Evolutionary conservation across 2,888 invertebrate genomes (phyloP).

Genomic region (Xanthorhoe spadicearia): DNA sequence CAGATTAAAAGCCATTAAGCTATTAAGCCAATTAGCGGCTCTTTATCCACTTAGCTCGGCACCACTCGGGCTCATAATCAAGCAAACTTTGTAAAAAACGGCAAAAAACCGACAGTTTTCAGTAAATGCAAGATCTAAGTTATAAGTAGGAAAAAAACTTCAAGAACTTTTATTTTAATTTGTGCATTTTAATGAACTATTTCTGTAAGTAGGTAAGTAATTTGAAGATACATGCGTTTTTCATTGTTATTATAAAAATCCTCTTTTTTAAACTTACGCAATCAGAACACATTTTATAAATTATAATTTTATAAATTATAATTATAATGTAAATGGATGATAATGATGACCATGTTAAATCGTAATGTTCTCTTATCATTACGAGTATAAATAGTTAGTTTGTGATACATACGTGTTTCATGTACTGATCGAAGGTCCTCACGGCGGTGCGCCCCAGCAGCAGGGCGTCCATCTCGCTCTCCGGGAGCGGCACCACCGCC

Average conservation of each 20-base stretch:
- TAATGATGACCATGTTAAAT: no score
- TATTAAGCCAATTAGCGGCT: constrained; percentile 15
- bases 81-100: not conserved
- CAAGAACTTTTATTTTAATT: no score
- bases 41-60: constrained; percentile 8
- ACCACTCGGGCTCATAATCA: not conserved
- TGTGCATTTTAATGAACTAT: no score
- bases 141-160: not conserved
- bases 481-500: constrained; percentile 86
- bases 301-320: no score
- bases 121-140: not conserved
- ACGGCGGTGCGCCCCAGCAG: constrained; percentile 91
- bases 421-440: constrained; percentile 86
- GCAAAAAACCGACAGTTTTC: not conserved
- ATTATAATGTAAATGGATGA: no score
- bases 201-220: no score
- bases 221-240: no score
- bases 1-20: constrained; percentile 9
- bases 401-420: constrained; percentile 82
- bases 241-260: no score
- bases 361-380: no score
- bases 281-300: no score
- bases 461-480: constrained; percentile 92
- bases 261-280: no score
- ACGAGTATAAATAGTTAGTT: not conserved